A percentile compares a stretch with the other conserved stretches of the same genome.
These are phyloP conservation scores for Tichodroma muraria DNA, from an alignment of 2,113 vertebrate species.

Conservation along the genomic window DNA sequence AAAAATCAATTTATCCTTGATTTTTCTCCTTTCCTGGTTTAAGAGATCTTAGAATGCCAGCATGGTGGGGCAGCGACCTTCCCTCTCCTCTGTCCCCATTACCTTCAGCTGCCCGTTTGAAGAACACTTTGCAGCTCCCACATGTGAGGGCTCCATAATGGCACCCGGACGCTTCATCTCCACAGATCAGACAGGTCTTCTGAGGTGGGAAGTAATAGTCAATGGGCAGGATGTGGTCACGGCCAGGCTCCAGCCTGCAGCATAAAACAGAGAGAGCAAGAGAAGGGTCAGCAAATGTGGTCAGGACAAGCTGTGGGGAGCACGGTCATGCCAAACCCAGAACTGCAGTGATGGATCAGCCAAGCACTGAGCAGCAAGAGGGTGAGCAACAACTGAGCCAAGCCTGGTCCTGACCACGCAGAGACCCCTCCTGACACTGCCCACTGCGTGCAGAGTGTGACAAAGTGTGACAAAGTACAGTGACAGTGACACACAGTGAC, in stretches of 20 bases:
- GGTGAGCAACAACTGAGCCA: background rate
- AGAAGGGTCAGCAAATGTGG: background rate
- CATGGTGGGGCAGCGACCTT: background rate
- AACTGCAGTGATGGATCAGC: background rate
- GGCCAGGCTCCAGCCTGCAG: slow-evolving; percentile 80
- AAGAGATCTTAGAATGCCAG: background rate
- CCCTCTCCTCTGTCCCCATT: background rate
- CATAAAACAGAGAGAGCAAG: background rate
- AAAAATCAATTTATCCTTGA: background rate
- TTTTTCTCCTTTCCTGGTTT: background rate
- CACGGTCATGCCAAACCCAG: background rate
- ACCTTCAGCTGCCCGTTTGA: slow-evolving; percentile 98
- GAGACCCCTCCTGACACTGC: background rate
- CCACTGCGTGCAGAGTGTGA: background rate
- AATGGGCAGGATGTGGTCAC: slow-evolving; percentile 89
- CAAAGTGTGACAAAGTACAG: background rate
- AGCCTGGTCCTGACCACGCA: rapidly evolving
- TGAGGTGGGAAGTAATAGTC: slow-evolving; percentile 97
- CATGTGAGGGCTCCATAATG: slow-evolving; percentile 98
- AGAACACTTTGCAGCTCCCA: slow-evolving; percentile 99
- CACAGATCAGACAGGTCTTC: slow-evolving; percentile 93
- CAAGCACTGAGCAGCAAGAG: background rate
- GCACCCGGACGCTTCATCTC: slow-evolving; percentile 95
- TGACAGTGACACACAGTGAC: background rate
- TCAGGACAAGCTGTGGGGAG: background rate